phyloP scores from a whole-genome alignment of 1,140 invertebrate genomes.

The Rhagoletis zephyria region DNA sequence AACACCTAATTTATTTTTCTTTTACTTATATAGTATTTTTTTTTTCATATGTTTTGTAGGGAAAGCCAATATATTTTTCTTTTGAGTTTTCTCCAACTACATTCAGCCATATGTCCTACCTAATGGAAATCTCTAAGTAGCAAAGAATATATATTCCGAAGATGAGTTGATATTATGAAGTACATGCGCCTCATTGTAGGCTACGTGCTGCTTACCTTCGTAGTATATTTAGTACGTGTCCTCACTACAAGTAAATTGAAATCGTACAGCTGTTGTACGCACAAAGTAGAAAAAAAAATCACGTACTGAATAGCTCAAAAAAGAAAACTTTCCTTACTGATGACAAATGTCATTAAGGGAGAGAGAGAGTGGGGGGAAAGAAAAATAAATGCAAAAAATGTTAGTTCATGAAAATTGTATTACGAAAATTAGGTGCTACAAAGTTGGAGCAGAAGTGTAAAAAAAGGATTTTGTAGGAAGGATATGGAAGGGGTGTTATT shows the following conservation, averaged over 20 bases:
- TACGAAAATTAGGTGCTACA: conserved; percentile 30
- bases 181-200: conserved; percentile 33
- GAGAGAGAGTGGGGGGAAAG: neutral
- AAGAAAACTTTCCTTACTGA: conserved; percentile 11
- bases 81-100: neutral
- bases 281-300: conserved; percentile 30
- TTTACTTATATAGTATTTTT: neutral
- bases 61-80: neutral
- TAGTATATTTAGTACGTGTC: conserved; percentile 43
- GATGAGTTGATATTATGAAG: conserved; percentile 37
- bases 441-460: no score
- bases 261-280: conserved; percentile 36
- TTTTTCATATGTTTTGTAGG: neutral
- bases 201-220: conserved; percentile 44
- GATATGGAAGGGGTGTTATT: no score
- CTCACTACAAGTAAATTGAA: conserved; percentile 48
- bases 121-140: conserved; percentile 10
- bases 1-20: neutral
- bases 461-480: no score
- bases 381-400: neutral
- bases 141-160: neutral
- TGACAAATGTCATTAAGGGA: conserved; percentile 47
- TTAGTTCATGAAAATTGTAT: conserved; percentile 9
- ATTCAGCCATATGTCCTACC: neutral
- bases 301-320: neutral